Evolutionary conservation across 2,797 vertebrate genomes (phyloP).

Genomic region (Neostethus bicornis): DNA sequence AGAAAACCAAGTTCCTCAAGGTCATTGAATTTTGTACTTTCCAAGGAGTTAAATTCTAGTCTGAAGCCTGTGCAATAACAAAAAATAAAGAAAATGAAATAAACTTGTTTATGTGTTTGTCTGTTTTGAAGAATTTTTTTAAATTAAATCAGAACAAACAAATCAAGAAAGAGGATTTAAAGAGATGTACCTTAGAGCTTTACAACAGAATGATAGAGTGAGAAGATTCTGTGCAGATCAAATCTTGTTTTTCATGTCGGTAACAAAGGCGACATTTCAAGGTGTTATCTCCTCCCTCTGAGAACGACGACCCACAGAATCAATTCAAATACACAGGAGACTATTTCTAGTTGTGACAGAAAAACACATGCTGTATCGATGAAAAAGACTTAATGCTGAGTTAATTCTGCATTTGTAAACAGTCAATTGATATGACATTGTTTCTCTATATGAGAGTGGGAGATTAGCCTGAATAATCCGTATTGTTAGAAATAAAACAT

Average conservation of each 20-base stretch:
- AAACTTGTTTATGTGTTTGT: too few relatives aligned
- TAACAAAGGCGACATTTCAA: constrained; percentile 42
- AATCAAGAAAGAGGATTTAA: constrained; percentile 29
- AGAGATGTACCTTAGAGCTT: constrained; percentile 33
- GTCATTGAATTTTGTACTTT: too few relatives aligned
- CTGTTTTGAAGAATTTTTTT: background rate
- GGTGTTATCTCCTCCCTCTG: constrained; percentile 46
- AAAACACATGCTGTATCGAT: constrained; percentile 23
- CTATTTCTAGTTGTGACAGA: constrained; percentile 45
- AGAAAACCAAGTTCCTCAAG: too few relatives aligned
- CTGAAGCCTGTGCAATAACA: too few relatives aligned
- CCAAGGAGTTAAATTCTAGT: too few relatives aligned
- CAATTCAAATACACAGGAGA: constrained; percentile 48
- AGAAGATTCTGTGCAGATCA: constrained; percentile 18
- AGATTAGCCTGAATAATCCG: constrained; percentile 12
- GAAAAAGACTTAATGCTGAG: constrained; percentile 45
- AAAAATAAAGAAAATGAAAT: too few relatives aligned
- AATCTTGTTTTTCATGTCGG: constrained; percentile 44
- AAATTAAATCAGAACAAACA: constrained; percentile 25
- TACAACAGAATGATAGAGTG: constrained; percentile 7
- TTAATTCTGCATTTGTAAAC: constrained; percentile 20
- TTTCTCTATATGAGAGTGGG: background rate
- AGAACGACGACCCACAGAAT: constrained; percentile 42
- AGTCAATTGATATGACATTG: constrained; percentile 2
- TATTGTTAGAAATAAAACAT: constrained; percentile 3